Evolutionary conservation across 2,113 vertebrate genomes (phyloP), one percentile per base, ranked within the genome.

Genomic region (Cyprichromis sp.): DNA sequence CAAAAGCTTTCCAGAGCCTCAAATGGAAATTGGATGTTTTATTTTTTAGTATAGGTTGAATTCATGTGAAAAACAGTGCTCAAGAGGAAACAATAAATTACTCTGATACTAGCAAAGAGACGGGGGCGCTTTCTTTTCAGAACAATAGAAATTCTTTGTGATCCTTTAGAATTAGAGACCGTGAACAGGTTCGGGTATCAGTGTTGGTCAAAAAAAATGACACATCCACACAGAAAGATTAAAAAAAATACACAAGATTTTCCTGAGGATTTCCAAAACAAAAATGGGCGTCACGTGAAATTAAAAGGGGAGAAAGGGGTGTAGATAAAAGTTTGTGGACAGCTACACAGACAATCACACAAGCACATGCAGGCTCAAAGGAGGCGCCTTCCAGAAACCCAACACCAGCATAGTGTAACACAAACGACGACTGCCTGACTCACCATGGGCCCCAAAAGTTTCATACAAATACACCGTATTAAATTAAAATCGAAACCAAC

Each of bases 401-500:
- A 54, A 88, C 91, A 93, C 88, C 91, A 93, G 87, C 92, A 90
- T 87, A 89, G 83, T 91, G 90, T 91, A 92, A 94, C 92, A 91
- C 87, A 88, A 91, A 91, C 66, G 16, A 90, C 45, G 53, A 87
- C 82, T 19, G 81, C 81, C 84, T 47, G 54, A 84, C 81, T 40
- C 61, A 78, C 80, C 26, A 21, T 63, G 83, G 88, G 91, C 86
- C 68, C 81, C 83, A 87, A 82, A 82, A 63, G 89, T 89, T 92
- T 92, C 94, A 95, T 96, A 96, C 94, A 96, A 96, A 96, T 94
- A 95, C 88, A 94, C 80, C 83, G 82, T 83, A 94, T 96, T 95
- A 96, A 96, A 96, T 93, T 95, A 95, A 93, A 88, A 94, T 91
- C 47, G 85, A 93, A 92, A 92, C 68, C 84, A 87, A 84, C 24